Evolutionary conservation across 1,140 invertebrate species (phyloP), one percentile per base, ranked within the genome.

Genomic region (Diorhabda sublineata): DNA sequence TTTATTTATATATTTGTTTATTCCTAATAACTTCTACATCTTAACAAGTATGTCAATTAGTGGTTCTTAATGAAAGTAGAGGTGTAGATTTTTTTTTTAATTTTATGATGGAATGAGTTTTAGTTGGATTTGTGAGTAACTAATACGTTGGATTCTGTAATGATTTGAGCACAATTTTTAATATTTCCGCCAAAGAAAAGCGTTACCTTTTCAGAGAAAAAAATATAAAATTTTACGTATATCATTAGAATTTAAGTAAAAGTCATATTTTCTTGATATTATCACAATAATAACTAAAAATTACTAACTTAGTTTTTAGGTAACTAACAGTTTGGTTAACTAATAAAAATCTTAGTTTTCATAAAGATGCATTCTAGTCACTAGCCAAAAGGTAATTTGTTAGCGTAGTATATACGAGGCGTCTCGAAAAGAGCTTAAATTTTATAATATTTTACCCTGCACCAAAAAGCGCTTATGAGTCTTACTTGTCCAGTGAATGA

Each of bases 301-400:
- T 41, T 1, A 62, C 59, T 61, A 68, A 56, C 43, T 43, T 4
- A 60, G 62, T 45, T 69, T 59, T 11, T 67, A 66, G 58, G 64
- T 73, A 60, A 26, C 26, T 26, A 26, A 26, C 42, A 60, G 7
- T 62, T 44, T 62, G n/a, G 45, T n/a, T 44, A 45, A 62, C 45
- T 11, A 62, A 26, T 69, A 45, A 67, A 63, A 73, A 56, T 26
- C 26, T 41, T 65, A 69, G 52, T 56, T 73, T 68, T 42, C 52
- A 57, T 56, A 66, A 69, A 70, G 68, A 74, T 70, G 65, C 64
- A 73, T 78, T 67, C 77, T 78, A 78, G 77, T 78, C 77, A 78
- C 71, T 76, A 75, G 75, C 77, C 76, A 77, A 78, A 78, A 77
- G 65, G 58, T 67, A 67, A 67, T 67, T 65, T 59, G 26, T 45